A percentile compares a stretch with the other conserved stretches of the same genome.
phyloP scores from a whole-genome alignment of 2,888 invertebrate genomes.

The Caradrina clavipalpis region DNA sequence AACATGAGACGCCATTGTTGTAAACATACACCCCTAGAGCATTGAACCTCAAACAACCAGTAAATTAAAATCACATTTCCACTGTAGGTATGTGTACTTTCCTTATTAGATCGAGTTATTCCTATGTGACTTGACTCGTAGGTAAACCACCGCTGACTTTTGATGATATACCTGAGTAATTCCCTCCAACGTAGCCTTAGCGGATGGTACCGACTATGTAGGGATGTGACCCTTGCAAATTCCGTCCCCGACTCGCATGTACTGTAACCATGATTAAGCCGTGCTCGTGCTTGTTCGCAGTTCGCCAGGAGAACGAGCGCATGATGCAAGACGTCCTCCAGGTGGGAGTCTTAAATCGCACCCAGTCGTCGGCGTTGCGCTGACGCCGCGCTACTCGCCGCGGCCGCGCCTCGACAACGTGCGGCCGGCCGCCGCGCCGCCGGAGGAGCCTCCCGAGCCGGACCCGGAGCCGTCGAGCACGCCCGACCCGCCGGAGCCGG shows the following conservation, averaged over 20 bases:
- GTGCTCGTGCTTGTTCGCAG: slow-evolving; percentile 91
- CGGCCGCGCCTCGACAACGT: slow-evolving; percentile 86
- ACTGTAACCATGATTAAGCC: slow-evolving; percentile 79
- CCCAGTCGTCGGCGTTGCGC: slow-evolving; percentile 90
- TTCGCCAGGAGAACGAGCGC: slow-evolving; percentile 97
- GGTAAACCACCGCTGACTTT: slow-evolving; percentile 42
- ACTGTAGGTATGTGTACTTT: slow-evolving; percentile 49
- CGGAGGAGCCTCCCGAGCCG: slow-evolving; percentile 82
- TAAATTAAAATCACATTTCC: slow-evolving; percentile 55
- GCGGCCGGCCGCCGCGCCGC: slow-evolving; percentile 87
- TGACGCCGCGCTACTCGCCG: slow-evolving; percentile 90
- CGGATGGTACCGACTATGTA: slow-evolving; percentile 47
- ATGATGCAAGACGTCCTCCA: slow-evolving; percentile 95
- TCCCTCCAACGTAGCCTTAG: slow-evolving; percentile 45
- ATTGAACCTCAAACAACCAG: slow-evolving; percentile 57
- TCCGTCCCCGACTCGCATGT: slow-evolving; percentile 59
- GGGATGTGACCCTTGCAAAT: slow-evolving; percentile 67
- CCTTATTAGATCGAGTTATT: slow-evolving; percentile 61
- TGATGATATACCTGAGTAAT: slow-evolving; percentile 39
- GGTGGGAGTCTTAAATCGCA: slow-evolving; percentile 90
- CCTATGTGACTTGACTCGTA: slow-evolving; percentile 51
- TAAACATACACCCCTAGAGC: slow-evolving; percentile 58
- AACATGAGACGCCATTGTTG: slow-evolving; percentile 48
- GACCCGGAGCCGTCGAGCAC: slow-evolving; percentile 68
- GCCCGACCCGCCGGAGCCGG: slow-evolving; percentile 54